These are phyloP conservation scores for Tetramorium bicarinatum DNA, from an alignment of 2,888 invertebrate genomes.

Conservation along the genomic window DNA sequence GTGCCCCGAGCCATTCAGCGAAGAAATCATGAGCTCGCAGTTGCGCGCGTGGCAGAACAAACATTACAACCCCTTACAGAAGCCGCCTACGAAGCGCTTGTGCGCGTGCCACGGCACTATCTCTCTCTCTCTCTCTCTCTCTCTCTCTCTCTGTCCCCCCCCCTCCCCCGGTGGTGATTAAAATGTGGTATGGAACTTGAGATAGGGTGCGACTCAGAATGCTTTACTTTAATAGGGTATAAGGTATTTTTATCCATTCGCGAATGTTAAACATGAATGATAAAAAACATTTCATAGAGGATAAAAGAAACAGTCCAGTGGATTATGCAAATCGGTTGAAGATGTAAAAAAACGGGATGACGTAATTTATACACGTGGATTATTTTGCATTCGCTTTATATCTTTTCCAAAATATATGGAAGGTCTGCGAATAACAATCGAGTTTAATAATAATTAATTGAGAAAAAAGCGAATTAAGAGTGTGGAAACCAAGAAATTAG, in stretches of 20 bases:
- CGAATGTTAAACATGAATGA: background rate
- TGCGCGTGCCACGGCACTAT: background rate
- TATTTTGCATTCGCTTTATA: background rate
- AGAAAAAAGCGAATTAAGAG: background rate
- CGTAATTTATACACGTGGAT: background rate
- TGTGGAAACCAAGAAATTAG: background rate
- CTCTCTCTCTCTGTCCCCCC: too few species aligned
- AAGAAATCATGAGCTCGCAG: constrained; percentile 33
- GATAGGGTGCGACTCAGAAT: background rate
- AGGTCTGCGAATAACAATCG: background rate
- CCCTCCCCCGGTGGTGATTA: background rate
- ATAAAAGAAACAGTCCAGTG: background rate
- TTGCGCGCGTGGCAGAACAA: constrained; percentile 29
- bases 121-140: too few species aligned
- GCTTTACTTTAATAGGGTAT: constrained; percentile 27
- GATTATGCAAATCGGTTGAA: background rate
- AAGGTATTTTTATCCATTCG: constrained; percentile 8
- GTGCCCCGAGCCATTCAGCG: background rate
- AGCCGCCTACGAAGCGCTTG: constrained; percentile 20
- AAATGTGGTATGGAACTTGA: constrained; percentile 19
- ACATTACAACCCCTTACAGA: constrained; percentile 26
- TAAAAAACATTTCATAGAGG: background rate
- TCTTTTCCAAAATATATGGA: background rate
- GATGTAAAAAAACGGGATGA: background rate
- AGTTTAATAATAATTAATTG: background rate